Conservation (phyloP, 2,797 vertebrate genomes). For the Hippocampus kuda region DNA sequence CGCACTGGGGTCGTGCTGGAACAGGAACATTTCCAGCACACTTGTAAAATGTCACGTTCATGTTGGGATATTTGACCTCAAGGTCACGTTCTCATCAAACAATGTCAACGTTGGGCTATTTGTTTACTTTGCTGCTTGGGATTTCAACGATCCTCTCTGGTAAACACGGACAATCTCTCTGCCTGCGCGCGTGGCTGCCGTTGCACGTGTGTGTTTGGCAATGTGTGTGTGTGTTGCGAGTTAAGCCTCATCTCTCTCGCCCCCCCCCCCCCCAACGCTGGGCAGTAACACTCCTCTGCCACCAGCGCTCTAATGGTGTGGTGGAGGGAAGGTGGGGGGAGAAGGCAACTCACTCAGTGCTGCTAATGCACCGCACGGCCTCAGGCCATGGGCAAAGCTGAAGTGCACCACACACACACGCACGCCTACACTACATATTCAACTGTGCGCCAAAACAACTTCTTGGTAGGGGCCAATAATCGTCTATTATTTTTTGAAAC, state of each 20-base stretch:
- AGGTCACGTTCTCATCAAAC: not conserved
- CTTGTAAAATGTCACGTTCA: no score
- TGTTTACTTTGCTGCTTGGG: slow-evolving; percentile 10
- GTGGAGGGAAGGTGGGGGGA: slow-evolving; percentile 24
- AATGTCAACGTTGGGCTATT: not conserved
- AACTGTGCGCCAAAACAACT: slow-evolving; percentile 38
- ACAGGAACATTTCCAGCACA: not conserved
- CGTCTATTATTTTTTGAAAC: not conserved
- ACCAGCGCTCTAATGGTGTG: slow-evolving; percentile 69
- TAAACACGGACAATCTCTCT: slow-evolving; percentile 27
- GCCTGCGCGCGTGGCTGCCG: slow-evolving; percentile 17
- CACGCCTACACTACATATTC: slow-evolving; percentile 23
- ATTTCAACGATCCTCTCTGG: slow-evolving; percentile 18
- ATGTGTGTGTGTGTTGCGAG: slow-evolving; percentile 10
- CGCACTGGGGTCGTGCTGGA: not conserved
- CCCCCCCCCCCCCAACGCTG: slow-evolving; percentile 11
- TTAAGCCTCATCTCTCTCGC: slow-evolving; percentile 9
- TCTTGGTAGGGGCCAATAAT: slow-evolving; percentile 12
- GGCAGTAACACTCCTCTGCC: slow-evolving; percentile 65
- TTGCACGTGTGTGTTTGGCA: slow-evolving; percentile 18
- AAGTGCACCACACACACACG: slow-evolving; percentile 40
- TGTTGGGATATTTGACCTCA: not conserved
- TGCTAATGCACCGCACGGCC: slow-evolving; percentile 67
- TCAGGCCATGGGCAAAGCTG: slow-evolving; percentile 60
- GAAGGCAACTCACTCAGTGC: slow-evolving; percentile 61